phyloP scores from a whole-genome alignment of 1,140 invertebrate species.

The Panagrolaimus sp. region DNA sequence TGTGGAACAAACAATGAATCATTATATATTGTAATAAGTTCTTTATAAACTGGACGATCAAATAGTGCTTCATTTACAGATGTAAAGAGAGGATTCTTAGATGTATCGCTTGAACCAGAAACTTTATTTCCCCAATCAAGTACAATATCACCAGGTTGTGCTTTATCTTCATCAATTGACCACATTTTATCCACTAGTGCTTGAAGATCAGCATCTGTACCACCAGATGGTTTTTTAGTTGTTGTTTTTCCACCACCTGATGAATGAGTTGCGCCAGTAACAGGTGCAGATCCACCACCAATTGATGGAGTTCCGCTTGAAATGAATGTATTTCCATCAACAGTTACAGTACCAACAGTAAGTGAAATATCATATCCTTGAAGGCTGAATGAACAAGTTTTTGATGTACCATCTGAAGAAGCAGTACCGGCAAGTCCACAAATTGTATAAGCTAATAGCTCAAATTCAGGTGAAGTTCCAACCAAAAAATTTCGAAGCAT shows the following conservation, averaged over 20 bases:
- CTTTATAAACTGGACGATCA: slow-evolving; percentile 18
- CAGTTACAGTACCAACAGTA: not conserved
- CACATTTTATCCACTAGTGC: not conserved
- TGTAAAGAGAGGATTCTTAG: not conserved
- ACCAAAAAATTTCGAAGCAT: slow-evolving; percentile 6
- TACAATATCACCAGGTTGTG: not conserved
- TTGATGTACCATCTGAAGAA: too few relatives aligned
- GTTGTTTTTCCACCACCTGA: not conserved
- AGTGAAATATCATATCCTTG: not conserved
- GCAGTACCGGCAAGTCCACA: not conserved
- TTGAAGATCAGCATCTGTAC: not conserved
- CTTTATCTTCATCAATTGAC: not conserved
- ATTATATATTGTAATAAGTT: slow-evolving; percentile 21
- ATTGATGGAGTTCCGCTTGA: not conserved
- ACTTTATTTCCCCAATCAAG: slow-evolving; percentile 14
- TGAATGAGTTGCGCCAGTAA: too few relatives aligned
- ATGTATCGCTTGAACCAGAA: not conserved
- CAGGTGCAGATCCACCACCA: not conserved
- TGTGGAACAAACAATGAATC: slow-evolving; percentile 16
- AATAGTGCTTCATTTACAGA: slow-evolving; percentile 18
- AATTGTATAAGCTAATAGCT: slow-evolving; percentile 6
- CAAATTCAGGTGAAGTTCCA: slow-evolving; percentile 17
- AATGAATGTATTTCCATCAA: not conserved
- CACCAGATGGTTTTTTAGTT: not conserved
- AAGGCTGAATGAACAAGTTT: not conserved